phyloP scores from a whole-genome alignment of 2,888 invertebrate genomes.

The Parthenolecanium corni region DNA sequence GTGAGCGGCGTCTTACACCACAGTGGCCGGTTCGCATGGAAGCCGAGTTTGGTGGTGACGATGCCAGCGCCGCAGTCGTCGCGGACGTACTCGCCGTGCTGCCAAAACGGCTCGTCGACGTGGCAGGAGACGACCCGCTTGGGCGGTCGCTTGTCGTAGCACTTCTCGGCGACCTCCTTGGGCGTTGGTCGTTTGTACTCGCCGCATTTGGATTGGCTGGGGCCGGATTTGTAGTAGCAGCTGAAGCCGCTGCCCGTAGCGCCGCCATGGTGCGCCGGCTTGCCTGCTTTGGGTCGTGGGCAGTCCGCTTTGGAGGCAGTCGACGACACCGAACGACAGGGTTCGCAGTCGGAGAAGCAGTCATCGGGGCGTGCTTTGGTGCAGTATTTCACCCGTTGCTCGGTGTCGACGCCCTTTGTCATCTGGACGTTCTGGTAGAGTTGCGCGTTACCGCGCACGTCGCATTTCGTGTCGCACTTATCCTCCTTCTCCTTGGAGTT shows the following conservation, averaged over 20 bases:
- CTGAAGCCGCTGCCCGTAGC: too few species aligned
- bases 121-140: background rate
- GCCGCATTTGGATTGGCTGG: background rate
- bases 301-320: background rate
- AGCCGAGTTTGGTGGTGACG: background rate
- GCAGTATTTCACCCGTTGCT: background rate
- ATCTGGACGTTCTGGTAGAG: background rate
- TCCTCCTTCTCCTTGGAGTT: constrained; percentile 1
- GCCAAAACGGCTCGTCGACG: background rate
- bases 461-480: background rate
- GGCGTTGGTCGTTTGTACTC: background rate
- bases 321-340: background rate
- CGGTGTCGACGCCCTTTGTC: constrained; percentile 5
- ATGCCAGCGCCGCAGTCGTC: constrained; percentile 14
- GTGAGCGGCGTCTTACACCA: constrained; percentile 9
- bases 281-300: background rate
- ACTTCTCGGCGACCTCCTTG: background rate
- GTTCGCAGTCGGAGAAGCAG: background rate
- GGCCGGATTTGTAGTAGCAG: background rate
- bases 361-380: background rate
- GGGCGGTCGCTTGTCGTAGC: background rate
- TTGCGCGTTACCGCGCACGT: background rate
- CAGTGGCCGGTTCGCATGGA: background rate
- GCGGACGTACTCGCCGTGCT: constrained; percentile 1
- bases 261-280: background rate